Evolutionary conservation across 2,888 invertebrate species (phyloP).

Genomic region (Nysson spinosus): DNA sequence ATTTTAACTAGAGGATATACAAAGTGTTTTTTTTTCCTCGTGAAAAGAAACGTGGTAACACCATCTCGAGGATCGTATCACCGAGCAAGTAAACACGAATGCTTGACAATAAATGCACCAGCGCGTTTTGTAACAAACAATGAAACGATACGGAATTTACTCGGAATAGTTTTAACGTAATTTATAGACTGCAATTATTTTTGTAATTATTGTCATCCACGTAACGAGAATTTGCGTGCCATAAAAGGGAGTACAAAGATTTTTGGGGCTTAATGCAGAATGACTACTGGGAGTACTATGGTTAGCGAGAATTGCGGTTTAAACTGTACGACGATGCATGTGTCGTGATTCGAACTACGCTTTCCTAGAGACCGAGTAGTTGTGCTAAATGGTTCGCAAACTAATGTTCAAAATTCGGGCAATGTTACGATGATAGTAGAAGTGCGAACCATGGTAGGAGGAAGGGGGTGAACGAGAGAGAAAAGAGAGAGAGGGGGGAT

Average conservation of each 20-base stretch:
- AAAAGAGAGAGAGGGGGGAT: background rate
- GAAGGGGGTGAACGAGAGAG: conserved; percentile 17
- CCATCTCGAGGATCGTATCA: no score
- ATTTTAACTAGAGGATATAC: no score
- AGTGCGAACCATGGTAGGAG: conserved; percentile 14
- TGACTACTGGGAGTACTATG: conserved; percentile 42
- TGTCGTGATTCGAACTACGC: conserved; percentile 53
- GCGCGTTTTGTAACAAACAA: background rate
- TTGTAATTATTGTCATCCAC: conserved; percentile 29
- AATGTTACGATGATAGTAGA: conserved; percentile 35
- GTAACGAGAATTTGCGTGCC: conserved; percentile 26
- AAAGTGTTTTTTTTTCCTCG: no score
- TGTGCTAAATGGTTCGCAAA: conserved; percentile 65
- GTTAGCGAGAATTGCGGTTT: conserved; percentile 58
- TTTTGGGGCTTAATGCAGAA: conserved; percentile 55
- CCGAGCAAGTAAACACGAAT: no score
- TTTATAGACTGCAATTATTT: conserved; percentile 6
- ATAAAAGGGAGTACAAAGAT: conserved; percentile 27
- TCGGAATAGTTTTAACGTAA: conserved; percentile 8
- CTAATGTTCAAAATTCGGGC: conserved; percentile 61
- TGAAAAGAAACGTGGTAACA: no score
- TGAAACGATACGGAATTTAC: background rate
- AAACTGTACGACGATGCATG: conserved; percentile 55
- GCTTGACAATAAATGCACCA: no score
- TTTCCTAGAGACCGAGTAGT: conserved; percentile 48